Conservation (phyloP, 2,113 vertebrate genomes). For the Podilymbus podiceps region DNA sequence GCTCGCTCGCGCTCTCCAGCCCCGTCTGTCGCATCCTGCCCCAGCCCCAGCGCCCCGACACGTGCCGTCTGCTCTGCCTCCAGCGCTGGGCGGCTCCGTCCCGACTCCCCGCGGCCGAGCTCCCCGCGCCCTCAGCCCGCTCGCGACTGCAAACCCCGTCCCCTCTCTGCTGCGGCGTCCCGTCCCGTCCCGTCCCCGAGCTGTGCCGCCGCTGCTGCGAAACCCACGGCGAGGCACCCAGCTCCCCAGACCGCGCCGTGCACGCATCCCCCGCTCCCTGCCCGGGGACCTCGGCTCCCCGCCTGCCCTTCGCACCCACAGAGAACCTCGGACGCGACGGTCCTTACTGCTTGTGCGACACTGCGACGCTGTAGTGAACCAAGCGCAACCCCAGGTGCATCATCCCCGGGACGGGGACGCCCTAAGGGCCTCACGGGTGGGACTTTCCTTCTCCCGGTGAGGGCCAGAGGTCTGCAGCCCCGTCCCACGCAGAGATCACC, state of each 20-base stretch:
- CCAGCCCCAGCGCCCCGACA: not conserved
- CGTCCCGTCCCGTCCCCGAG: no score
- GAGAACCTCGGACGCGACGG: no score
- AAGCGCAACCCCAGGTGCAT: not conserved
- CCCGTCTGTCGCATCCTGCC: not conserved
- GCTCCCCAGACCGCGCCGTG: not conserved
- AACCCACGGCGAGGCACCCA: fast-evolving
- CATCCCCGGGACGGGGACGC: no score
- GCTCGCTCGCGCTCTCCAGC: not conserved
- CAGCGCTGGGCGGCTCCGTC: not conserved
- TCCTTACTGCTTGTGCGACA: fast-evolving
- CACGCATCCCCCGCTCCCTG: not conserved
- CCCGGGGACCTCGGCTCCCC: fast-evolving
- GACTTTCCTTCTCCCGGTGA: not conserved
- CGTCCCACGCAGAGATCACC: not conserved
- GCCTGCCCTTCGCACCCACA: not conserved
- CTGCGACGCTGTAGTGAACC: fast-evolving
- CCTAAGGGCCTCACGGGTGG: not conserved
- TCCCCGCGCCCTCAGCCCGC: not conserved
- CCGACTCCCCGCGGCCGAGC: not conserved
- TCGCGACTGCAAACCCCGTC: not conserved
- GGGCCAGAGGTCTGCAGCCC: not conserved
- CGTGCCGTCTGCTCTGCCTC: not conserved
- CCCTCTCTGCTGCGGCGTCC: not conserved
- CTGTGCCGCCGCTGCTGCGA: not conserved